Evolutionary conservation across 53 echinoderm and acorn worm genomes (phyloP), one percentile per base, ranked within the genome.

Genomic region (Zoroaster sp.): DNA sequence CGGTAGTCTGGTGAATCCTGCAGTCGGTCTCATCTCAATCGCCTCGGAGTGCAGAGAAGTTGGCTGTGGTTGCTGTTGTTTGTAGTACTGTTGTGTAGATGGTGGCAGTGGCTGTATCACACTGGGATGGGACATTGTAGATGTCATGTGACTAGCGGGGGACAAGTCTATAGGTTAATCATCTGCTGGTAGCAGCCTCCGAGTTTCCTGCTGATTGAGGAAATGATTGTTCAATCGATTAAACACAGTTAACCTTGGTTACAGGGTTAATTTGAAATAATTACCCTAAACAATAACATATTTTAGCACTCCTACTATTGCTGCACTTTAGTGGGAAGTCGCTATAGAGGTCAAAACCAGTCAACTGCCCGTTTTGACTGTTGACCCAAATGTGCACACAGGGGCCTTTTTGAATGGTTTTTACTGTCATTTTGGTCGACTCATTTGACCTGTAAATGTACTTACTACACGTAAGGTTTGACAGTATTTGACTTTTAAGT

Each of bases 101-200:
- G 81, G 81, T 65, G 67, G 67, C 66, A 55, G 67, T 31, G 81
- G 42, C 32, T 81, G 81, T 33, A 81, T 35, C n/a, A 67, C 23
- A 41, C 31, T 41, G 3, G 81, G 81, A n/a, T 81, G 39, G 81
- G 81, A 81, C 81, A 81, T 81, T 30, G 59, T 81, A 28, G 81
- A 39, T 25, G 81, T 66, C 81, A 81, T 66, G 81, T 63, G 81
- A 42, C 81, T 21, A 15, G 36, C 8, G 13, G 35, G 76, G 78
- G 35, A 35, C 12, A 17, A 10, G 78, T 20, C 21, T 39, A 2
- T 8, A 35, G 36, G 30, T 6, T 35, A 20, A 25, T 78, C 78
- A 38, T 52, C 39, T 39, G 23, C 49, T 46, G 78, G 4, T 25
- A 34, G 42, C 20, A 59, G 28, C 59, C 2, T 11, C 32, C 33